phyloP scores from a whole-genome alignment of 2,113 vertebrate species.

The Hyperopisus bebe region DNA sequence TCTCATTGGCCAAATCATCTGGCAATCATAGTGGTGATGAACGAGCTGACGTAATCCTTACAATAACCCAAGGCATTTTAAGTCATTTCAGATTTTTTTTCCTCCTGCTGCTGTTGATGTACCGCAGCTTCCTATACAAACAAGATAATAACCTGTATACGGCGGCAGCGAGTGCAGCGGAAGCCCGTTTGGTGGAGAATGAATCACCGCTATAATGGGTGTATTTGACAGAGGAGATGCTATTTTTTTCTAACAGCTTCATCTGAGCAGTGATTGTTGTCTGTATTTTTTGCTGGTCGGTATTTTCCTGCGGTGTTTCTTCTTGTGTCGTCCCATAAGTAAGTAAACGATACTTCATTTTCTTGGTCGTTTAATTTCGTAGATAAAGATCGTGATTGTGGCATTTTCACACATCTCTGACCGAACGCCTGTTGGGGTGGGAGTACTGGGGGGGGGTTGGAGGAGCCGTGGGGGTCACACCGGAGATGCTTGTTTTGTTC shows the following conservation, averaged over 20 bases:
- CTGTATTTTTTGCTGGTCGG: constrained; percentile 39
- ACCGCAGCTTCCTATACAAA: constrained; percentile 32
- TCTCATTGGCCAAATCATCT: constrained; percentile 38
- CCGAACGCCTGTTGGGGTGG: background rate
- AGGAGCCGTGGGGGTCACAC: background rate
- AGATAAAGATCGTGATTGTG: background rate
- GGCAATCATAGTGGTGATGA: constrained; percentile 39
- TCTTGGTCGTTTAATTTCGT: background rate
- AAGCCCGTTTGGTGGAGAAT: constrained; percentile 37
- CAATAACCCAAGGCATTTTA: constrained; percentile 59
- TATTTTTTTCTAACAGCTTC: constrained; percentile 40
- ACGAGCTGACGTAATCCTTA: constrained; percentile 70
- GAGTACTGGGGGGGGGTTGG: background rate
- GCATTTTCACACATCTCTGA: background rate
- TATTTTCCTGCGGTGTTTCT: constrained; percentile 43
- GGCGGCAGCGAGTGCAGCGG: constrained; percentile 18
- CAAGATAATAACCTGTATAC: constrained; percentile 29
- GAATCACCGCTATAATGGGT: constrained; percentile 57
- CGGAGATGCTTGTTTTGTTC: constrained; percentile 13
- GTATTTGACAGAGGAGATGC: constrained; percentile 48
- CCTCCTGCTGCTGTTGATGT: constrained; percentile 40
- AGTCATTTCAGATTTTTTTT: constrained; percentile 42
- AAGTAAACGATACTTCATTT: constrained; percentile 37
- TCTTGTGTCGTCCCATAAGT: constrained; percentile 46
- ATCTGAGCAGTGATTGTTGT: constrained; percentile 47